These are phyloP conservation scores for Cosmopolites sordidus DNA, from an alignment of 2,888 invertebrate species.

Conservation along the genomic window DNA sequence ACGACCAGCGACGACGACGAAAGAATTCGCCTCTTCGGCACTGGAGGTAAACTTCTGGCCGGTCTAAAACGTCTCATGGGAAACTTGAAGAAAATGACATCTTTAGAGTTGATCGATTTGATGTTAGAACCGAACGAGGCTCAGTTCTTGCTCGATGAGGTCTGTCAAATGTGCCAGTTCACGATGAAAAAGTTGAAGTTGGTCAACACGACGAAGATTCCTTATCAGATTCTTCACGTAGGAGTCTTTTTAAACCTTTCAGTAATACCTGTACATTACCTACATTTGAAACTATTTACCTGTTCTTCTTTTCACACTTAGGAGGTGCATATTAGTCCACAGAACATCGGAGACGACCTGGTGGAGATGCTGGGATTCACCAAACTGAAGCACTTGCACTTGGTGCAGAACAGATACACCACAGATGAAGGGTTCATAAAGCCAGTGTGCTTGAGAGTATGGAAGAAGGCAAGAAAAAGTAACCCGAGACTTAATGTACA, in stretches of 20 bases:
- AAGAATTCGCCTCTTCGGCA: constrained; percentile 66
- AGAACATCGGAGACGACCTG: constrained; percentile 71
- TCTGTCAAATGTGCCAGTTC: constrained; percentile 61
- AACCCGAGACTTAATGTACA: constrained; percentile 65
- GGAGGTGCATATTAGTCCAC: constrained; percentile 64
- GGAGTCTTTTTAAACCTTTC: constrained; percentile 71
- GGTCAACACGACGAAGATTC: constrained; percentile 69
- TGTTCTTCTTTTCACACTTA: constrained; percentile 40
- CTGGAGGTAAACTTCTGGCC: constrained; percentile 60
- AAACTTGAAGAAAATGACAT: constrained; percentile 59
- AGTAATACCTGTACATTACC: constrained; percentile 48
- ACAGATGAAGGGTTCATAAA: constrained; percentile 53
- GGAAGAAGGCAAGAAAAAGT: constrained; percentile 52
- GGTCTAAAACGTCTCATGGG: constrained; percentile 58
- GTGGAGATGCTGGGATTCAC: constrained; percentile 63
- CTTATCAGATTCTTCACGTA: constrained; percentile 67
- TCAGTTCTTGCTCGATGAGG: constrained; percentile 66
- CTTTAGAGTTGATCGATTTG: constrained; percentile 67
- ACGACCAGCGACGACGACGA: constrained; percentile 60
- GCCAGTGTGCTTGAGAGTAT: constrained; percentile 50
- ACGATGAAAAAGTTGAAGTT: constrained; percentile 61
- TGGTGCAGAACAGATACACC: constrained; percentile 69
- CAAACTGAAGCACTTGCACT: constrained; percentile 62
- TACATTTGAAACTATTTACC: too few species aligned
- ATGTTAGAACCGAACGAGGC: constrained; percentile 70